phyloP scores from a whole-genome alignment of 2,797 vertebrate species.

The Toxotes lorentzi region DNA sequence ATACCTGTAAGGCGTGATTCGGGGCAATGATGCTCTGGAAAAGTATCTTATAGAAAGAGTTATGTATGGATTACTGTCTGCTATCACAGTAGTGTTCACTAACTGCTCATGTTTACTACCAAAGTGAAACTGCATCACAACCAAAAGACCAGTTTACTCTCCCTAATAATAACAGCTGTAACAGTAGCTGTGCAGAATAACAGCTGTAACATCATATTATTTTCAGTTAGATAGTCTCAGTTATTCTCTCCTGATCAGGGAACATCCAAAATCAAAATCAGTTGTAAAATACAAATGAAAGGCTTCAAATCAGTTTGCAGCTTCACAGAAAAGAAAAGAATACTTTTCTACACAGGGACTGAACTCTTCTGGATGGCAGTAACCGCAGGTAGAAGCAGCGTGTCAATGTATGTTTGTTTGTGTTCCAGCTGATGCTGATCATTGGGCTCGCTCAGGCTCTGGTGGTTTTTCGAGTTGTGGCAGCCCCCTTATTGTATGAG shows the following conservation, averaged over 20 bases:
- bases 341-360: no score
- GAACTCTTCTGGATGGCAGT: no score
- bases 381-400: neutral
- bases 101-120: neutral
- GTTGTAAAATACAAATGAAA: neutral
- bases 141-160: neutral
- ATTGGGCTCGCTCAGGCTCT: slow-evolving; percentile 89
- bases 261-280: neutral
- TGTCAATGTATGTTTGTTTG: slow-evolving; percentile 10
- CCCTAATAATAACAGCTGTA: neutral
- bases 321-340: neutral
- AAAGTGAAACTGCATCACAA: neutral
- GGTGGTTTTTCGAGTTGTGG: slow-evolving; percentile 91
- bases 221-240: neutral
- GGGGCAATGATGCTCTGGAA: neutral
- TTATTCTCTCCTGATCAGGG: neutral
- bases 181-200: no score
- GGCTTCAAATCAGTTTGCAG: neutral
- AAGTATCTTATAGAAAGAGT: neutral
- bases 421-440: slow-evolving; percentile 79
- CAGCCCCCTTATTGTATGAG: slow-evolving; percentile 80
- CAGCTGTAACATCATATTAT: neutral
- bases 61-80: neutral
- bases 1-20: neutral
- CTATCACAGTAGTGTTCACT: neutral